Percentiles rank a stretch among this genome's conserved stretches.
phyloP scores from a whole-genome alignment of 1,140 invertebrate genomes.

The Macrobrachium rosenbergii region DNA sequence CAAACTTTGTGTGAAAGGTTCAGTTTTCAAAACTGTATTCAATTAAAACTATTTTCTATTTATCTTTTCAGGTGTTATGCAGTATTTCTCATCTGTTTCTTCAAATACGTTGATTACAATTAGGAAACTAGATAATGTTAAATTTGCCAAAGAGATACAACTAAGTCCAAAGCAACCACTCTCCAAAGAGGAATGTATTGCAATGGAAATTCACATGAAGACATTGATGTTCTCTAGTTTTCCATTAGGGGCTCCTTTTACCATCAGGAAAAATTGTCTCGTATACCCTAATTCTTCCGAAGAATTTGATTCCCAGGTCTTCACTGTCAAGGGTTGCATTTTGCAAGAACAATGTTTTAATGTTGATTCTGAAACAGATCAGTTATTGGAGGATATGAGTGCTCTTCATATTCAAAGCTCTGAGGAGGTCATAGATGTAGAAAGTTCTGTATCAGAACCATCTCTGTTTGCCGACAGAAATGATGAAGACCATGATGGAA shows the following conservation, averaged over 20 bases:
- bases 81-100: conserved; percentile 23
- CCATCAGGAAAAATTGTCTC: conserved; percentile 22
- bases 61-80: conserved; percentile 29
- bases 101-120: background rate
- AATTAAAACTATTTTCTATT: background rate
- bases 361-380: no score
- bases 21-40: no score
- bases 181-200: background rate
- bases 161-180: background rate
- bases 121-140: conserved; percentile 38
- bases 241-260: conserved; percentile 47
- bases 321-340: background rate
- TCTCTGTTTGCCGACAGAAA: background rate
- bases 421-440: no score
- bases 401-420: no score
- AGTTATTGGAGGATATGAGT: no score
- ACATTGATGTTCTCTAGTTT: conserved; percentile 20
- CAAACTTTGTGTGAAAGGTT: no score
- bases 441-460: no score
- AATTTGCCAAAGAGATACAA: conserved; percentile 32
- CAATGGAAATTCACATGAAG: conserved; percentile 26
- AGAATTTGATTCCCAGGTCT: conserved; percentile 1
- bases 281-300: conserved; percentile 16
- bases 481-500: background rate
- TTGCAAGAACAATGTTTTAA: no score